Evolutionary conservation across 2,888 invertebrate species (phyloP), one percentile per base, ranked within the genome.

Genomic region (Dendrolimus pini): DNA sequence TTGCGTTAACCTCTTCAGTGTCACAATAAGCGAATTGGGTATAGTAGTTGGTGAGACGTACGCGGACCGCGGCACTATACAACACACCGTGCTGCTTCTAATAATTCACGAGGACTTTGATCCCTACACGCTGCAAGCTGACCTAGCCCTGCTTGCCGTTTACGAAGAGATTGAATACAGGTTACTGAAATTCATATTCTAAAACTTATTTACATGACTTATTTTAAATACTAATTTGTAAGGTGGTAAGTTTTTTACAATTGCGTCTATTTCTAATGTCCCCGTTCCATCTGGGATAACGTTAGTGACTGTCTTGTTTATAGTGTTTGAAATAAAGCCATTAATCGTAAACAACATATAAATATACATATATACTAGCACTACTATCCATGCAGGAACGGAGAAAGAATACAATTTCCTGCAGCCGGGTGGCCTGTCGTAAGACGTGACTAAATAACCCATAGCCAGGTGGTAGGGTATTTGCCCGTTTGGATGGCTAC

Each of bases 41-140:
- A 70, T 84, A 8, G 85, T 89, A 7, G 66, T 71, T 1, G 89
- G 87, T 0, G 83, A 89, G 65, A 85, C 75, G 60, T 89, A 86
- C 60, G 71, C 75, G 0, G 89, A 89, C 59, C 80, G 89, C 0
- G 89, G 89, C n/a, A 70, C 78, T 0, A 58, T 54, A 0, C 54
- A 82, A 6, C 60, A 66, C 7, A 81, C 78, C 0, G 80, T 87
- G 1, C 13, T 86, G 1, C 10, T 88, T 1, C 47, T 82, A 0
- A 54, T 88, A 12, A 54, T 83, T 0, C 87, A 87, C 57, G 62
- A 78, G 12, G 8, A 71, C 3, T 89, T 86, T 61, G 65, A 86
- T 61, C 75, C 69, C 0, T 75, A 67, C 62, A 83, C 81, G 0
- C 62, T 89, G 41, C 9, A 41, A 1, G 69, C 71, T 1, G 87